These are phyloP conservation scores for Rhodeus uyekii DNA, from an alignment of 2,797 vertebrate genomes.

Conservation along the genomic window DNA sequence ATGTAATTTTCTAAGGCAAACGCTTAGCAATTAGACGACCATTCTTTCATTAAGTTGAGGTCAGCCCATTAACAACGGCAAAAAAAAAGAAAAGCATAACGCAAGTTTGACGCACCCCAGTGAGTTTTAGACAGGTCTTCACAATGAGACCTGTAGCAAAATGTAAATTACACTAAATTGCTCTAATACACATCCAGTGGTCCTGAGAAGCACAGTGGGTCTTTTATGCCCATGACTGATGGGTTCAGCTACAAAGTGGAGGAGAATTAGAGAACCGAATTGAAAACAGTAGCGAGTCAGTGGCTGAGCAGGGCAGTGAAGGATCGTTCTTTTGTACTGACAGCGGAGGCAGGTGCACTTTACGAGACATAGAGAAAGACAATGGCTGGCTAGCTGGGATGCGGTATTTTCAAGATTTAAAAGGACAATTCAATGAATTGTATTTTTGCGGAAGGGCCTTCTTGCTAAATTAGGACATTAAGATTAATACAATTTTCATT, in stretches of 20 bases:
- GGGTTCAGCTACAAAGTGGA: conserved; percentile 59
- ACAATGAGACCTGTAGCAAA: conserved; percentile 45
- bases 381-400: conserved; percentile 53
- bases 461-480: conserved; percentile 8
- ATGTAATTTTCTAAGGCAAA: conserved; percentile 48
- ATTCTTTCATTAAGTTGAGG: conserved; percentile 60
- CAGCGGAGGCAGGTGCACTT: conserved; percentile 58
- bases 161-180: conserved; percentile 62
- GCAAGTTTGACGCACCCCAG: conserved; percentile 53
- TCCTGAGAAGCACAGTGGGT: conserved; percentile 44
- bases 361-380: conserved; percentile 37
- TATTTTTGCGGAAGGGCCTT: conserved; percentile 5
- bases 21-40: conserved; percentile 52
- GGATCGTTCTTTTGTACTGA: conserved; percentile 59
- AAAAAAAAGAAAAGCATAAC: conserved; percentile 39
- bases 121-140: conserved; percentile 55
- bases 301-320: conserved; percentile 37
- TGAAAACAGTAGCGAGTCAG: conserved; percentile 50
- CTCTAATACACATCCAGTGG: conserved; percentile 50
- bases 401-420: conserved; percentile 41
- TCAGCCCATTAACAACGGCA: conserved; percentile 55
- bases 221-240: conserved; percentile 58
- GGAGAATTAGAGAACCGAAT: conserved; percentile 56
- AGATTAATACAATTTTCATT: conserved; percentile 7
- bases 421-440: conserved; percentile 48